These are phyloP conservation scores for Lysandra coridon DNA, from an alignment of 2,888 invertebrate species.

Conservation along the genomic window DNA sequence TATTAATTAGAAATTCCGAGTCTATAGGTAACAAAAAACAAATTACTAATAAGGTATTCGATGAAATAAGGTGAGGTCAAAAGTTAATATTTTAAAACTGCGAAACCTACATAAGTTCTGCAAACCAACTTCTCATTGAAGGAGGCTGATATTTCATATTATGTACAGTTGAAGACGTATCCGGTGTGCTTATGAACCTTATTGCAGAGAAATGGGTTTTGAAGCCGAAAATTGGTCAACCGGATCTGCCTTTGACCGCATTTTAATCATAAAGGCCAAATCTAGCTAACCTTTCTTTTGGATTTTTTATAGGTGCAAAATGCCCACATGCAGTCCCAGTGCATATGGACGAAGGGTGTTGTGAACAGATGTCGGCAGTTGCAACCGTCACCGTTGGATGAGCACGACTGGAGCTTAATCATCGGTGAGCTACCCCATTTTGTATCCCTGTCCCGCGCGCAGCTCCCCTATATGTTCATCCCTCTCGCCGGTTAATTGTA, in stretches of 20 bases:
- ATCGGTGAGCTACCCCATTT: conserved; percentile 59
- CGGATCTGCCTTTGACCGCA: not conserved
- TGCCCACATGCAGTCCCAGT: conserved; percentile 29
- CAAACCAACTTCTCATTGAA: not conserved
- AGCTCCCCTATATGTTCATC: conserved; percentile 49
- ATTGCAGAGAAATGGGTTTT: not conserved
- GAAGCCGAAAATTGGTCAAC: not conserved
- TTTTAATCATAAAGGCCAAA: no score
- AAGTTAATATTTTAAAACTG: not conserved
- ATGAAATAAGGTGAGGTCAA: not conserved
- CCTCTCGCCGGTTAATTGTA: conserved; percentile 49
- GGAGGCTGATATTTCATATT: not conserved
- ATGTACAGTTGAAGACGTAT: not conserved
- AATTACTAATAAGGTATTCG: not conserved
- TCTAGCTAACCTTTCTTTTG: not conserved
- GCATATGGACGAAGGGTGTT: conserved; percentile 40
- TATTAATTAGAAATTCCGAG: not conserved
- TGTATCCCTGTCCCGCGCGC: conserved; percentile 54
- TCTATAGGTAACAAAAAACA: not conserved
- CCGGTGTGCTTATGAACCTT: not conserved
- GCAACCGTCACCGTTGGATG: conserved; percentile 70
- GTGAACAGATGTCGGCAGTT: conserved; percentile 68
- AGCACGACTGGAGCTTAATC: conserved; percentile 62
- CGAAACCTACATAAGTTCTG: not conserved
- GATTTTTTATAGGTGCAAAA: not conserved